Base-by-base conservation (phyloP, 2,888 invertebrate genomes). In the Bombyx huttoni region DNA sequence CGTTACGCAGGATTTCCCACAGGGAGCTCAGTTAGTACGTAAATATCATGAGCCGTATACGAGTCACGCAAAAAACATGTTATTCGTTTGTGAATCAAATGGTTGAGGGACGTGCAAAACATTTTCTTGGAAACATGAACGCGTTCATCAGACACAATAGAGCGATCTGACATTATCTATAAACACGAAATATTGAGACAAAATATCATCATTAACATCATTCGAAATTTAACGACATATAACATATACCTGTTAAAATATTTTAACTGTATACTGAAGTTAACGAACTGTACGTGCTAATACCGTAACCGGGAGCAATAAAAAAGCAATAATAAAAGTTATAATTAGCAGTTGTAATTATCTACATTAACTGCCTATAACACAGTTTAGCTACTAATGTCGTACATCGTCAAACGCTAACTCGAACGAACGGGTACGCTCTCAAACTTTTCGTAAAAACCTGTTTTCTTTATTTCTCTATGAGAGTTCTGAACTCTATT, bases 1-100 rank as follows among this genome's bases (percentile, higher is more conserved):
- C 12, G 12, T 40, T 40, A 61, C 59, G 57, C 59, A 51, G 47
- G 47, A 49, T 52, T 56, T 59, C 55, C 52, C 54, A 24, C 12
- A n/a, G 46, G 50, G 51, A 35, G 48, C 13, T 13, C 40, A 33
- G 51, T 35, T 35, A 40, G 35, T 48, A 40, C 48, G 40, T 48
- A 48, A 51, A 51, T 51, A 50, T 50, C 50, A 24, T 46, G 51
- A 48, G 48, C 47, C 48, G 51, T 45, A 24, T 35, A 48, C 35
- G 33, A 35, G 48, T 51, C 51, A 51, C 52, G 48, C 47, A 49
- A 50, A 24, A 48, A 51, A 48, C 48, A 24, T 48, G 47, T 45
- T 51, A 24, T 51, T 45, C 48, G 13, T 48, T 24, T 24, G 48
- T 33, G 13, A 48, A 51, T 40, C 13, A 40, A 40, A 40, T 40